These are phyloP conservation scores for Sylvicapra grimmia DNA, from an alignment of 2,113 vertebrate genomes.

Conservation along the genomic window DNA sequence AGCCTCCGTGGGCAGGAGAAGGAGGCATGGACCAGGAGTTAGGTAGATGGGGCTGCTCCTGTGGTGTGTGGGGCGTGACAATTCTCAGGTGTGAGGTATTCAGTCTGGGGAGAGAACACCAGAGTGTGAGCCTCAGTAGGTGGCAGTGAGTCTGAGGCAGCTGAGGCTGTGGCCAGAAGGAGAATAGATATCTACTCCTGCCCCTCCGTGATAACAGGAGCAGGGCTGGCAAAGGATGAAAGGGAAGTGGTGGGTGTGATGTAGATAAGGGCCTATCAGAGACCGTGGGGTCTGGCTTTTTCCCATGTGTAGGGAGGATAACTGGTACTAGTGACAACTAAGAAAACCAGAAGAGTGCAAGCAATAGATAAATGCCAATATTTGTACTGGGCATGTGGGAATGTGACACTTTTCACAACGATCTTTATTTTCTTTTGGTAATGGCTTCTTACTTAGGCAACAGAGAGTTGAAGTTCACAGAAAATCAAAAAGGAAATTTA, in stretches of 20 bases:
- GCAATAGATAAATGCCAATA: background rate
- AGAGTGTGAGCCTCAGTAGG: background rate
- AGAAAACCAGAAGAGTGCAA: background rate
- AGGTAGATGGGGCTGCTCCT: background rate
- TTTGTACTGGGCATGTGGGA: background rate
- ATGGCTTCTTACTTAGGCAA: background rate
- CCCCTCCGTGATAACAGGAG: background rate
- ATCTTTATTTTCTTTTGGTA: background rate
- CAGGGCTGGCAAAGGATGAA: background rate
- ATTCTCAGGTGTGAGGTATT: background rate
- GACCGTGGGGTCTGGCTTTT: background rate
- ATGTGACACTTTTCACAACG: rapidly evolving
- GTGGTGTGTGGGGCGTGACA: no score
- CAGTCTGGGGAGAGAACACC: background rate
- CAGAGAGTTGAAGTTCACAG: background rate
- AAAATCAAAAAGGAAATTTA: background rate
- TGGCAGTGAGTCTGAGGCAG: background rate
- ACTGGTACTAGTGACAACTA: background rate
- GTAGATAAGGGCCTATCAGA: background rate
- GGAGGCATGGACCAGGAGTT: background rate
- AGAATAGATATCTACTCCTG: background rate
- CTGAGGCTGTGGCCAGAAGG: background rate
- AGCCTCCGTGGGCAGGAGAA: background rate
- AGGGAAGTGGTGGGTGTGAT: background rate
- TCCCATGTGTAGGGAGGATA: background rate